Base-by-base conservation (phyloP, 2,113 vertebrate genomes). In the Anarrhichthys ocellatus region DNA sequence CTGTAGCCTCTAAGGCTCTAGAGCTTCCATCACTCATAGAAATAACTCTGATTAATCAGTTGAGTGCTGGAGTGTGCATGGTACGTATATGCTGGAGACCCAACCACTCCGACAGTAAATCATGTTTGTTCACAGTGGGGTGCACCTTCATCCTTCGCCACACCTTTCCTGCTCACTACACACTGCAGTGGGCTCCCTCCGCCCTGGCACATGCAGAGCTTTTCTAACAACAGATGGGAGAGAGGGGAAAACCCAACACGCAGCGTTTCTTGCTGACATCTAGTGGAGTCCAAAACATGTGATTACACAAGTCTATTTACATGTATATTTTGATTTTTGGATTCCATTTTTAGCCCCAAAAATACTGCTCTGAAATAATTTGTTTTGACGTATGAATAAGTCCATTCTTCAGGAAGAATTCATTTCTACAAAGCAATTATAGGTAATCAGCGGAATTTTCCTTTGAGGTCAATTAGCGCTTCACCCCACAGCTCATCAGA, bases 1-100 rank as follows among this genome's bases (percentile, higher is more conserved):
- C 76, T 77, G 58, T 69, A 65, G 76, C 77, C 67, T 24, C 72
- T 29, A 52, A 81, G 73, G 82, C 36, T 78, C 50, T 13, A 66
- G 9, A 79, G 87, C 87, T 71, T 89, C 84, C 87, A 92, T 93
- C 90, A 89, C 88, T 93, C 93, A 88, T 86, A 75, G 69, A 92
- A 89, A 93, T 90, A 81, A 89, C 80, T 91, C 86, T 80, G 89
- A 92, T 93, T 93, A 90, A 94, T 94, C 92, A 90, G 89, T 77
- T 86, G 90, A 94, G 90, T 92, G 85, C 85, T 82, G 85, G 71
- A 89, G 77, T 91, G 83, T 83, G 85, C 48, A 69, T 42, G 75
- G 40, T 50, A n/a, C n/a, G n/a, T n/a, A 29, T 29, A 40, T 67
- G 81, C 65, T 63, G 77, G 67, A 88, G 86, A 86, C 73, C 73